Evolutionary conservation across 2,888 invertebrate species (phyloP), one percentile per base, ranked within the genome.

Genomic region (Hyalella azteca): DNA sequence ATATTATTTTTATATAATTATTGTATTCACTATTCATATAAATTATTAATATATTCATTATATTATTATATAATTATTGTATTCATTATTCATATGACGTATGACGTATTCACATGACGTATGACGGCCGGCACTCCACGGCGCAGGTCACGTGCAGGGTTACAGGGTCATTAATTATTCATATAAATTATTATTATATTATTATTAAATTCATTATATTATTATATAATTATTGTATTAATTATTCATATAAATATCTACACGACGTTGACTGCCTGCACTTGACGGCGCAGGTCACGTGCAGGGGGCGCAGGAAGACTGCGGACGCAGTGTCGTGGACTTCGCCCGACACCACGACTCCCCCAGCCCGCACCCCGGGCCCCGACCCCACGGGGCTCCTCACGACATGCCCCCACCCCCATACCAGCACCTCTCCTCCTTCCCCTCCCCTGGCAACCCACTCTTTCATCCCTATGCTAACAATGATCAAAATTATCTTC

Each of bases 371-470:
- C 40, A n/a, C 19, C n/a, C 3, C 40, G 19, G 9, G 3, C 40
- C 39, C 75, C 40, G 22, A 11, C 26, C 11, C 11, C 19, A n/a
- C 3, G 11, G 39, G 32, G 40, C n/a, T 19, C 60, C 60, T n/a
- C 13, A 26, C 32, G 39, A 22, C 60, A 29, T 29, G 26, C 45
- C 78, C 66, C 78, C 41, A 19, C 41, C 78, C 41, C 59, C 45
- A 19, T 60, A 54, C 60, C 45, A 40, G 40, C 60, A 54, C 32
- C 78, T 59, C n/a, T 59, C 59, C 29, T 40, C 45, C 29, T 59
- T 59, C 59, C 32, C 26, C 59, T 7, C 13, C n/a, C 29, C 59
- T 26, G 59, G 59, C 32, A 59, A 59, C 59, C 59, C 59, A 59
- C 59, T 59, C 15, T 15, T 59, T 3, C 59, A 59, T 32, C 7